Evolutionary conservation across 2,113 vertebrate genomes (phyloP), one percentile per base, ranked within the genome.

Genomic region (Neomonachus schauinslandi): DNA sequence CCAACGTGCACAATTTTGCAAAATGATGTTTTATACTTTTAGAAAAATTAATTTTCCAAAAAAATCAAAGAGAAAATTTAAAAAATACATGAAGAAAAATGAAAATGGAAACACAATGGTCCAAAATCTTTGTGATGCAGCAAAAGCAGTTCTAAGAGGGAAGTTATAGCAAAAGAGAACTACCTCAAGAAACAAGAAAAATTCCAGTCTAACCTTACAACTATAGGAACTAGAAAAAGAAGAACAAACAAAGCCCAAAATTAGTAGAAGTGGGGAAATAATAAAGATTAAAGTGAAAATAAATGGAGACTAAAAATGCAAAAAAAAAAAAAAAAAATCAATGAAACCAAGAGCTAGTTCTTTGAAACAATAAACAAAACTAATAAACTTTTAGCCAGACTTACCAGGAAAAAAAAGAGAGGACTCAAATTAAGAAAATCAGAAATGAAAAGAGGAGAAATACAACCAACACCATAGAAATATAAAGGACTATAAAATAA

Each of bases 11-110:
- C 46, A 88, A 65, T 65, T 74, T 67, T 92, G 67, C 55, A 92
- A 96, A 96, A 49, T 46, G 21, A 94, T 42, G 16, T 84, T 55
- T 96, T 87, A 76, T 22, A 88, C 31, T 53, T 72, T 79, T 79
- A 11, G 31, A 53, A 79, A 79, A 33, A 79, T 79, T 76, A 76
- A 28, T 31, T 46, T 49, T 26, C 72, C 1, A 28, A 76, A 76
- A 26, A 74, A 76, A 46, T 74, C 39, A 46, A 42, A 74, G 42
- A 76, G 42, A 76, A 49, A 76, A 76, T 28, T 8, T 28, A 76
- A 76, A 72, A 72, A 76, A 76, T 16, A 28, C 26, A 49, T 46
- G 74, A 14, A 76, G 24, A 76, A 42, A 49, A 76, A 76, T 8
- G 2, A 49, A 76, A 76, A 49, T 28, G 74, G 42, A 76, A 76